Evolutionary conservation across 2,113 vertebrate genomes (phyloP), one percentile per base, ranked within the genome.

Genomic region (Hemiprocne comata): DNA sequence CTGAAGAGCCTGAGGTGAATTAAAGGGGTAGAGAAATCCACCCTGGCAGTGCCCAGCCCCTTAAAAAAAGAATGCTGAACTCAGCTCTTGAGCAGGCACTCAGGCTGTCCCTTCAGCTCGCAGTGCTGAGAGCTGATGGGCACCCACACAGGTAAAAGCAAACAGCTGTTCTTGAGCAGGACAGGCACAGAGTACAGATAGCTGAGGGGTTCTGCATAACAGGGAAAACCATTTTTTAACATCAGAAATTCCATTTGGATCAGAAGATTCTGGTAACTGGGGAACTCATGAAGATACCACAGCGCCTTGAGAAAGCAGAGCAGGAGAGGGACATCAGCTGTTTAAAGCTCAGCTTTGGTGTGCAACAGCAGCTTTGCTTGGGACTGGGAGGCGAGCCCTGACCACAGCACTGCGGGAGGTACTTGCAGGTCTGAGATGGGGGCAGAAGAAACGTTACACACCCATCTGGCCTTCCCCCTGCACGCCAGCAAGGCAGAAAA

Each of bases 41-140:
- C n/a, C 5, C 17, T 0, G 0, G 65, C 33, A 66, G 31, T 10
- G 15, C 38, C 31, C 2, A 5, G 24, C 2, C 53, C 33, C 53
- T 57, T 74, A n/a, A 54, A 90, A 72, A 57, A 17, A 23, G 13
- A 75, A 75, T 5, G 25, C 24, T 57, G 40, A 87, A 72, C 33
- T 65, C 82, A 2, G 7, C 50, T 85, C 40, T 50, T 42, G 31
- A 71, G 61, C 48, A 44, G 48, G 50, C 58, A 34, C n/a, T 75
- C 14, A 20, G 44, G 73, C 57, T 87, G 34, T 55, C 29, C 44
- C 53, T 65, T 77, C 46, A 53, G 69, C 51, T 64, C 29, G 54
- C 81, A 48, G 62, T 0, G 0, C 72, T 62, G 42, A 53, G 26
- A 42, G 6, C 0, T 23, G 31, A 60, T 11, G 31, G 84, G 25